Conservation (phyloP, 2,888 invertebrate genomes). For the Epsilonema sp. region DNA sequence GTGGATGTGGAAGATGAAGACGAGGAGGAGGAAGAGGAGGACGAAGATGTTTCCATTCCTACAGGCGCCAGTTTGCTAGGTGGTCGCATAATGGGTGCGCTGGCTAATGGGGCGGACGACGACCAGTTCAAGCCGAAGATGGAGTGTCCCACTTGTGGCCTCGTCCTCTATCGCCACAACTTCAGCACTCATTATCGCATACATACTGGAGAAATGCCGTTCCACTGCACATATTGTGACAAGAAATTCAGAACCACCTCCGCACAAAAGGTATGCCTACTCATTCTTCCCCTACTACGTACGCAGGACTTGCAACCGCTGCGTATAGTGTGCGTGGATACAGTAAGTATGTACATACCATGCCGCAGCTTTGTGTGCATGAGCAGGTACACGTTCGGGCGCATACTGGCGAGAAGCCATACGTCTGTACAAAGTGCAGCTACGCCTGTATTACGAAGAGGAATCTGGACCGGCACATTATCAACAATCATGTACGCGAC, state of each 20-base stretch:
- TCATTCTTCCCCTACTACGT: not conserved
- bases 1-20: not conserved
- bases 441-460: constrained; percentile 22
- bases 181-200: constrained; percentile 23
- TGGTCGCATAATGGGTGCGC: constrained; percentile 12
- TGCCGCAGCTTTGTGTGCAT: no score
- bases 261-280: constrained; percentile 13
- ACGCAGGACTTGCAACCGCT: no score
- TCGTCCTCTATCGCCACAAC: constrained; percentile 20
- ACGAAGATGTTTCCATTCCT: not conserved
- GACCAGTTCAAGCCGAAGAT: constrained; percentile 13
- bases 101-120: constrained; percentile 13
- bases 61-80: constrained; percentile 1
- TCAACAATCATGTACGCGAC: constrained; percentile 18
- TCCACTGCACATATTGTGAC: constrained; percentile 18
- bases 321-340: no score
- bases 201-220: constrained; percentile 25
- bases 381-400: constrained; percentile 1
- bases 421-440: constrained; percentile 18
- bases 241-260: constrained; percentile 23
- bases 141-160: not conserved
- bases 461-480: constrained; percentile 22
- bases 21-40: not conserved
- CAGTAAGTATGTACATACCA: no score
- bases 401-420: constrained; percentile 19